These are phyloP conservation scores for Platypus cylindrus DNA, from an alignment of 2,888 invertebrate genomes.

Conservation along the genomic window DNA sequence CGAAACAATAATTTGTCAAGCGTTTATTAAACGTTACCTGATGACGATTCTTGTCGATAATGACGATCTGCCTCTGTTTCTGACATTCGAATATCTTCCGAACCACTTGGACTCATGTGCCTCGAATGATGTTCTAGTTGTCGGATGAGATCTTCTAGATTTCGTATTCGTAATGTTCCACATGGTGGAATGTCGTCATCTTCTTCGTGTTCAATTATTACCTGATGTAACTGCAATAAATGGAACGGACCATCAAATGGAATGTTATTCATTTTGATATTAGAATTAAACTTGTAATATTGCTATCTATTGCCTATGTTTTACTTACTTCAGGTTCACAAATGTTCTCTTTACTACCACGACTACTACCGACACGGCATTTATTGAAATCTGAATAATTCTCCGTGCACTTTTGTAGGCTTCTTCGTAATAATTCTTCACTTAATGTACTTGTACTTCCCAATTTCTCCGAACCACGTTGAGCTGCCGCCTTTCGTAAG, in stretches of 20 bases:
- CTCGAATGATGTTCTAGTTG: slow-evolving; percentile 80
- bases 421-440: slow-evolving; percentile 56
- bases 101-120: slow-evolving; percentile 83
- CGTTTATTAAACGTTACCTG: slow-evolving; percentile 8
- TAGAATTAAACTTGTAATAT: background rate
- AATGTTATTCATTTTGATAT: background rate
- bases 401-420: slow-evolving; percentile 48
- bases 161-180: slow-evolving; percentile 80
- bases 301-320: background rate
- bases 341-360: slow-evolving; percentile 54
- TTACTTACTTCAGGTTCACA: slow-evolving; percentile 51
- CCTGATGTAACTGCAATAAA: slow-evolving; percentile 17
- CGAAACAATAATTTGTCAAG: background rate
- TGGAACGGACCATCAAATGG: no score
- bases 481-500: slow-evolving; percentile 66
- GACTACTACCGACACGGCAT: slow-evolving; percentile 40
- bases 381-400: slow-evolving; percentile 52
- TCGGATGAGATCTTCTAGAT: slow-evolving; percentile 79
- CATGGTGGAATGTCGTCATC: slow-evolving; percentile 67
- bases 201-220: slow-evolving; percentile 40
- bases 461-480: slow-evolving; percentile 48
- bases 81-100: slow-evolving; percentile 79
- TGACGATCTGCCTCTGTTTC: slow-evolving; percentile 76
- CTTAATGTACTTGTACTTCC: slow-evolving; percentile 52
- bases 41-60: slow-evolving; percentile 58